A percentile compares a stretch with the other conserved stretches of the same genome.
Evolutionary conservation across 2,888 invertebrate species (phyloP).

Genomic region (Aleiodes alternator): DNA sequence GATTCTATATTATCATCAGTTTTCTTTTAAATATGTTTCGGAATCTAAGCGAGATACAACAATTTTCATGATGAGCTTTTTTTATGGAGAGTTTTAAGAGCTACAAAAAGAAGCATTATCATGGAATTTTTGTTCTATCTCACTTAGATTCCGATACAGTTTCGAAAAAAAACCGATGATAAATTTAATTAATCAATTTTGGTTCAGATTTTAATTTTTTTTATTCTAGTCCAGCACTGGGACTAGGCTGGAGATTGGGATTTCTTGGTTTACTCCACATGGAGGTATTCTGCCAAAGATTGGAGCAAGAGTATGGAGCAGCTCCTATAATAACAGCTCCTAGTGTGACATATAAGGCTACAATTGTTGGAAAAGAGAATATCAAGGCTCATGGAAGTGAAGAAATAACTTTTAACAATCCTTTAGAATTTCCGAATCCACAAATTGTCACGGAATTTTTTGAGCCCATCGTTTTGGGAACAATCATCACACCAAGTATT

Average conservation of each 20-base stretch:
- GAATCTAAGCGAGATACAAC: background rate
- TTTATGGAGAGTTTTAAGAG: too few relatives aligned
- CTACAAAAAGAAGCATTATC: too few relatives aligned
- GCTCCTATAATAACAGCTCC: constrained; percentile 90
- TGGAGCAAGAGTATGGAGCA: constrained; percentile 89
- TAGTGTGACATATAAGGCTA: constrained; percentile 90
- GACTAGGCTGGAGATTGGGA: constrained; percentile 92
- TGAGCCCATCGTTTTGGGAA: constrained; percentile 92
- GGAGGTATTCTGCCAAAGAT: constrained; percentile 91
- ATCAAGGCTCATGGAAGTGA: constrained; percentile 80
- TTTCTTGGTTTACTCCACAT: constrained; percentile 91
- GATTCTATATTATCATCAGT: too few relatives aligned
- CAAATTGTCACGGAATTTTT: constrained; percentile 83
- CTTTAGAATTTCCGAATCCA: constrained; percentile 83
- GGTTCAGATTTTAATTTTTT: constrained; percentile 24
- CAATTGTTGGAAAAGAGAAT: constrained; percentile 84
- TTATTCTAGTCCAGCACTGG: constrained; percentile 85
- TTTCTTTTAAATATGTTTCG: background rate
- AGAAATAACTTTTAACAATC: constrained; percentile 83
- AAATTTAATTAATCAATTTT: background rate
- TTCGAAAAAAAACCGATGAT: too few relatives aligned
- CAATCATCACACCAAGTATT: constrained; percentile 89
- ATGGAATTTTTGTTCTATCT: too few relatives aligned
- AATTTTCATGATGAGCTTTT: too few relatives aligned
- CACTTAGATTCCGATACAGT: background rate